Conservation (phyloP, 23 tunicate species). For the Ascidia mentula region DNA sequence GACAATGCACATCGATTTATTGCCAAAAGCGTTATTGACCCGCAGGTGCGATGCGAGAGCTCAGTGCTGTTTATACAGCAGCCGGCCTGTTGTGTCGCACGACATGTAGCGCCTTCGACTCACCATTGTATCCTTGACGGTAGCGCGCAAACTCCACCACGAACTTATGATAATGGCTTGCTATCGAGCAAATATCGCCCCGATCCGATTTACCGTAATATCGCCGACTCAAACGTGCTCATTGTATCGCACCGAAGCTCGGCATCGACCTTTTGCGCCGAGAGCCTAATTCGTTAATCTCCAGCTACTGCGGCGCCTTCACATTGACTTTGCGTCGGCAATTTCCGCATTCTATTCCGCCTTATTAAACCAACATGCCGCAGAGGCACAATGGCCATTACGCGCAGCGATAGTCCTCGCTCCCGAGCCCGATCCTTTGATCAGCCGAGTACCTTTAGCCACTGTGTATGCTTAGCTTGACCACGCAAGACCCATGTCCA, state of each 20-base stretch:
- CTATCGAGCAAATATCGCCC: neutral
- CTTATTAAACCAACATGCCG: neutral
- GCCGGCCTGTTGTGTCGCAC: neutral
- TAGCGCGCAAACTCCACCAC: neutral
- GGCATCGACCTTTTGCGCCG: neutral
- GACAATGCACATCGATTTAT: neutral
- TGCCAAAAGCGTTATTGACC: neutral
- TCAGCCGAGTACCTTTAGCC: neutral
- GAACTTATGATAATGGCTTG: neutral
- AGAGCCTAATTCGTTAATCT: neutral
- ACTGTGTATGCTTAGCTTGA: constrained; percentile 5
- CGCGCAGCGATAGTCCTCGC: neutral
- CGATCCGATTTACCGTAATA: neutral
- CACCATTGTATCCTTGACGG: neutral
- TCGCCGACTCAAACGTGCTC: neutral
- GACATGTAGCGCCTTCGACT: neutral
- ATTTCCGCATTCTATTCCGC: neutral
- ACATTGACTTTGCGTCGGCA: constrained; percentile 5
- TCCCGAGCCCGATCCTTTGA: neutral
- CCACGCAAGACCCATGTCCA: constrained; percentile 6
- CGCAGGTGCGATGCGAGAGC: constrained; percentile 9
- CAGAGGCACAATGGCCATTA: neutral
- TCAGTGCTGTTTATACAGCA: neutral
- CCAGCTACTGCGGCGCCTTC: neutral
- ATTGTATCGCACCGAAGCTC: neutral